A percentile compares a stretch with the other conserved stretches of the same genome.
phyloP scores from a whole-genome alignment of 2,113 vertebrate genomes.

The Carollia perspicillata region DNA sequence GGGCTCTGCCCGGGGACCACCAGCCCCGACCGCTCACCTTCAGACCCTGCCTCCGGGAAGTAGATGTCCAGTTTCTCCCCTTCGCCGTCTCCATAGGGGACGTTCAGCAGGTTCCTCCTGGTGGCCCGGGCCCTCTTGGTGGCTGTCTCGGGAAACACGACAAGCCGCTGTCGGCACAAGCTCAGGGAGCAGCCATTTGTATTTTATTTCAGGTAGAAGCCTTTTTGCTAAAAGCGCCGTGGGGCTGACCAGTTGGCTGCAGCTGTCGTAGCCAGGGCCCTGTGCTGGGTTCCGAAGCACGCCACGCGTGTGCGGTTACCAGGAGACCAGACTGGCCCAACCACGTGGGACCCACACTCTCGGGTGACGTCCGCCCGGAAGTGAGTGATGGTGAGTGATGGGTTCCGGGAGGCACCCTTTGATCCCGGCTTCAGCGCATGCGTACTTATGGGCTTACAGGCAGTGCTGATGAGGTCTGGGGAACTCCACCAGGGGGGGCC shows the following conservation, averaged over 20 bases:
- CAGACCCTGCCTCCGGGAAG: slow-evolving; percentile 79
- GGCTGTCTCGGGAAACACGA: slow-evolving; percentile 75
- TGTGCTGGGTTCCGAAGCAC: too few species aligned
- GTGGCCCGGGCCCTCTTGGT: slow-evolving; percentile 82
- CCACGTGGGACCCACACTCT: background rate
- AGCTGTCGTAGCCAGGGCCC: accelerated
- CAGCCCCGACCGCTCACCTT: slow-evolving; percentile 74
- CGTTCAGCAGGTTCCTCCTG: slow-evolving; percentile 80
- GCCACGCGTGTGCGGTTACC: accelerated
- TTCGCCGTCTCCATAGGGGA: slow-evolving; percentile 86
- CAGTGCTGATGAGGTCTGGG: background rate
- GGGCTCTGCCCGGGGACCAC: accelerated
- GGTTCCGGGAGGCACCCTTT: accelerated
- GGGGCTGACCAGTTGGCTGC: accelerated
- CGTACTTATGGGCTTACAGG: too few species aligned
- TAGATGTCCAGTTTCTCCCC: slow-evolving; percentile 92
- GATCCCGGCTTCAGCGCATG: accelerated
- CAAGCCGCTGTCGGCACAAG: background rate
- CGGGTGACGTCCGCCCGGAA: accelerated
- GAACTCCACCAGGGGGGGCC: background rate
- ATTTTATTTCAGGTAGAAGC: background rate
- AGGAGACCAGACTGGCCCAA: background rate
- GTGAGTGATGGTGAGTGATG: too few species aligned
- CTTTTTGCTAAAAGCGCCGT: background rate
- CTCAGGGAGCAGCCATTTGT: background rate